Evolutionary conservation across 1,140 invertebrate genomes (phyloP), one percentile per base, ranked within the genome.

Genomic region (Drosophila rufa): DNA sequence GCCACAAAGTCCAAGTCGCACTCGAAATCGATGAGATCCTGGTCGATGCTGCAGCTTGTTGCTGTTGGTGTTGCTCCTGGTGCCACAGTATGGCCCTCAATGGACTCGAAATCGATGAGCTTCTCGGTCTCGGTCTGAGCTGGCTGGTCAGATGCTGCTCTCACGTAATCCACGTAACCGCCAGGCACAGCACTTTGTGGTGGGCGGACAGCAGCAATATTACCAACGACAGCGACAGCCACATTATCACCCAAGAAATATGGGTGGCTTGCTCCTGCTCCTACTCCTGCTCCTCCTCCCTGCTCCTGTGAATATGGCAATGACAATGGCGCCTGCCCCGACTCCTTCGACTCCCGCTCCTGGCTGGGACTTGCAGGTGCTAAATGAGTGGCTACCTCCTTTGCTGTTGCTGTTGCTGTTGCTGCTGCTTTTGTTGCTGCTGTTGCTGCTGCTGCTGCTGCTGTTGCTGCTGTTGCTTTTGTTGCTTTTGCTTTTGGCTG

Each of bases 11-110:
- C 48, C 50, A 80, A 79, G 56, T 87, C 84, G 50, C 62, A 60
- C 45, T 89, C 84, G 75, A 89, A 89, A 89, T 89, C 85, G 67
- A 89, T 89, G 58, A 89, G 84, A 79, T 89, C 84, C 59, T 51
- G 76, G 69, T 87, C 84, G 50, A 36, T 78, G 69, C 68, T 80
- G 73, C 73, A 67, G 80, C 79, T 86, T 83, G 80, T 89, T 87
- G 77, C 61, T 70, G 47, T 48, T 70, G 58, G 38, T 47, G 25
- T 17, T 65, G 22, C 30, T 56, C 40, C 15, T 46, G 36, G 36
- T 38, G 40, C 25, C 11, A 38, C 17, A 36, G 30, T 79, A n/a
- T 47, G 47, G 2, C 71, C 57, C 53, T 46, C 65, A 48, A 79
- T 38, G 36, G 80, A 64, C n/a, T 83, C 75, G 51, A 64, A 69